A percentile compares a stretch with the other conserved stretches of the same genome.
Conservation (phyloP, 2,888 invertebrate species). For the Caprella mutica region DNA sequence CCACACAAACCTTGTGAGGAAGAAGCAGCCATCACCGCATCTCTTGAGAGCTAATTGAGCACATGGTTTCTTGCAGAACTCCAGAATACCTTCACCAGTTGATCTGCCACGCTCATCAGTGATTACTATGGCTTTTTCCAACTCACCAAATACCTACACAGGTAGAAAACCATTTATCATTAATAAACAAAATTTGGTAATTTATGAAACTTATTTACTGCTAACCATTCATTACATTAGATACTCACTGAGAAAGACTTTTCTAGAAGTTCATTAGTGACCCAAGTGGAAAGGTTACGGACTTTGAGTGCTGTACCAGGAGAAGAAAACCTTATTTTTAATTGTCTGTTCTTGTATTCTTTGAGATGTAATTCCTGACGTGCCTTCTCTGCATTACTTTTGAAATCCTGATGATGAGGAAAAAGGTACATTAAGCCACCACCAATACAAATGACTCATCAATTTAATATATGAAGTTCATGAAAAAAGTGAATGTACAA, state of each 20-base stretch:
- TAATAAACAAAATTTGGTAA: neutral
- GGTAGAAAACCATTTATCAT: neutral
- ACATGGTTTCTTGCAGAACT: slow-evolving; percentile 83
- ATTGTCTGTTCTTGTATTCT: slow-evolving; percentile 64
- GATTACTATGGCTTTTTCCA: slow-evolving; percentile 84
- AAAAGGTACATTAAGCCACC: no score
- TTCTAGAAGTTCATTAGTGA: slow-evolving; percentile 88
- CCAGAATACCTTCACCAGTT: slow-evolving; percentile 89
- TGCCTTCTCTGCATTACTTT: slow-evolving; percentile 84
- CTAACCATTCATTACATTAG: neutral
- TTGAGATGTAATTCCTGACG: slow-evolving; percentile 86
- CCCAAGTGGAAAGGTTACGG: slow-evolving; percentile 80
- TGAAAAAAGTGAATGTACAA: neutral
- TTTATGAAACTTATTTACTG: no score
- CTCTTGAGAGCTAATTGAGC: slow-evolving; percentile 77
- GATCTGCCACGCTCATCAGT: slow-evolving; percentile 94
- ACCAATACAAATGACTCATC: neutral
- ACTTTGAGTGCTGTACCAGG: slow-evolving; percentile 85
- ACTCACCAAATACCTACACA: slow-evolving; percentile 39
- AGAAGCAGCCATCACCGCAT: slow-evolving; percentile 85
- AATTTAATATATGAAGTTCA: neutral
- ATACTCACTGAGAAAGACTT: slow-evolving; percentile 60
- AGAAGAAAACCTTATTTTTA: slow-evolving; percentile 89
- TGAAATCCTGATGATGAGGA: slow-evolving; percentile 58
- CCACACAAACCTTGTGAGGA: slow-evolving; percentile 62